Evolutionary conservation across 2,888 invertebrate species (phyloP).

Genomic region (Drosophila multiciliata): DNA sequence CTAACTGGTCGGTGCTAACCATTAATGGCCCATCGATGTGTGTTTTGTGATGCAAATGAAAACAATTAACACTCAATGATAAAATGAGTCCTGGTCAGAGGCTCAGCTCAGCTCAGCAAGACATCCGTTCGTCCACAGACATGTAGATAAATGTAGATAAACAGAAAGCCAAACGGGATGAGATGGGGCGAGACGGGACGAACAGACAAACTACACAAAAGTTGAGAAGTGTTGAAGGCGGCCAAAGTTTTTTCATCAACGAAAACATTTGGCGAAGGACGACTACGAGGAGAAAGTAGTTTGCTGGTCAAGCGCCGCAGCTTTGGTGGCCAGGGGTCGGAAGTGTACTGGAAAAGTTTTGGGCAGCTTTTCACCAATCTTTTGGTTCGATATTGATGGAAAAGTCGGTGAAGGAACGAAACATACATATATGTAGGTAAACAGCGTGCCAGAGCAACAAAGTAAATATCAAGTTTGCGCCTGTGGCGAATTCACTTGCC

Average conservation of each 20-base stretch:
- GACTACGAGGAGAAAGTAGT: slow-evolving; percentile 43
- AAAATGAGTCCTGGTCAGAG: slow-evolving; percentile 62
- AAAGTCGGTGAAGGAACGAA: neutral
- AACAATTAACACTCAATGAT: slow-evolving; percentile 79
- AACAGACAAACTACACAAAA: slow-evolving; percentile 67
- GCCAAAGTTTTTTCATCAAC: slow-evolving; percentile 79
- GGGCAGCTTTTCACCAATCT: neutral
- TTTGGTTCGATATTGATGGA: slow-evolving; percentile 22
- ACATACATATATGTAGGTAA: slow-evolving; percentile 51
- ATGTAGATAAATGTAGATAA: slow-evolving; percentile 33
- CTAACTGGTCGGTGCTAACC: slow-evolving; percentile 36
- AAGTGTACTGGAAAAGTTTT: slow-evolving; percentile 67
- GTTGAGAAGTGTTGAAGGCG: slow-evolving; percentile 78
- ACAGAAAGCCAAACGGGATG: slow-evolving; percentile 15
- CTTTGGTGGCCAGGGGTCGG: slow-evolving; percentile 68
- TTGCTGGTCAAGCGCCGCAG: slow-evolving; percentile 73
- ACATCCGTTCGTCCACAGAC: slow-evolving; percentile 24
- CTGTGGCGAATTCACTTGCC: slow-evolving; percentile 67
- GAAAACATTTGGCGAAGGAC: slow-evolving; percentile 69
- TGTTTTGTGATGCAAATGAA: slow-evolving; percentile 75
- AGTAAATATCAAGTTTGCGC: slow-evolving; percentile 79
- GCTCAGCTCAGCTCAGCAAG: slow-evolving; percentile 22
- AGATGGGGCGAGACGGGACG: neutral
- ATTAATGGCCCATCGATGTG: slow-evolving; percentile 75
- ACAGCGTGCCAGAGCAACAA: slow-evolving; percentile 66